Base-by-base conservation (phyloP, 2,888 invertebrate genomes). In the Idaea biselata region DNA sequence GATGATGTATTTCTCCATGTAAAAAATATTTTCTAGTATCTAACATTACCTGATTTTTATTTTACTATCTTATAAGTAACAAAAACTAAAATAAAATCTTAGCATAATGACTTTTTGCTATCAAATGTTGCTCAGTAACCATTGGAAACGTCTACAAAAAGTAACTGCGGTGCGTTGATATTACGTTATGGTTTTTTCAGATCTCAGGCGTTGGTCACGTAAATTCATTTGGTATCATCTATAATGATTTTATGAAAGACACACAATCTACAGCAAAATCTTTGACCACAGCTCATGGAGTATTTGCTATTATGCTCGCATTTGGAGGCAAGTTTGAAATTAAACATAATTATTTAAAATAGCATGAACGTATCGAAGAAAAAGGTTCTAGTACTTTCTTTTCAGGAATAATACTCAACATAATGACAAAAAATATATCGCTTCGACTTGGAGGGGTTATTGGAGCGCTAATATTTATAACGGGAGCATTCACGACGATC, bases 321-420 rank as follows among this genome's bases (percentile, higher is more conserved):
- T 75, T 90, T 63, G 91, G 91, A 88, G 91, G 91, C 89, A 68
- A 31, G 63, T 55, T 18, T 44, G 11, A 44, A 44, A 11, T 11
- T 44, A 1, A 33, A 33, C 33, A 44, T 44, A 44, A 44, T 8
- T 14, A 44, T 44, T 44, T 31, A 16, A 31, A 14, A 58, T 58
- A 16, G 17, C 33, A 32, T 18, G 33, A 16, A 17, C 17, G n/a
- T 6, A 16, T n/a, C 0, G 8, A 58, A 58, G 16, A 59, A 53
- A n/a, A 55, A 7, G 16, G 55, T 17, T 16, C 16, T 17, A 55
- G 2, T 53, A 33, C 57, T 17, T 67, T 59, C 60, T 62, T 90
- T 87, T 59, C 82, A 95, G 95, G 95, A 68, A 84, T 95, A 66
- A 84, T 93, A 73, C 93, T 95, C 64, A 94, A 94, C 74, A 81